Percentiles rank a stretch among this genome's conserved stretches.
phyloP scores from a whole-genome alignment of 2,888 invertebrate species.

The Polyommatus iphigenia region DNA sequence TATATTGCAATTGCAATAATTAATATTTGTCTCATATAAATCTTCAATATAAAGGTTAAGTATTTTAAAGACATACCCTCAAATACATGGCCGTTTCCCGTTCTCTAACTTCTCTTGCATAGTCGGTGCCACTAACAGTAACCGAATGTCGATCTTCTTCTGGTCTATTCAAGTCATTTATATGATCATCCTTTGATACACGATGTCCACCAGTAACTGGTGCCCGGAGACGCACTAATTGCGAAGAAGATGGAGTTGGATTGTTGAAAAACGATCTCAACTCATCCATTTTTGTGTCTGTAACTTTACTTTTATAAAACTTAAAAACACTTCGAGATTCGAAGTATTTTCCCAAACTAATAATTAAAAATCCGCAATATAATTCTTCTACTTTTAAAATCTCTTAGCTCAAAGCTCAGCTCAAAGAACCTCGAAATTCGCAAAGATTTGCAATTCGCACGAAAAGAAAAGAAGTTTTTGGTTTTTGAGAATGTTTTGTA shows the following conservation, averaged over 20 bases:
- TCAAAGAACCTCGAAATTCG: not conserved
- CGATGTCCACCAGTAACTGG: slow-evolving; percentile 63
- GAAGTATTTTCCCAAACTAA: not conserved
- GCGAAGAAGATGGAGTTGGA: slow-evolving; percentile 54
- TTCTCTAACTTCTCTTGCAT: slow-evolving; percentile 58
- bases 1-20: not conserved
- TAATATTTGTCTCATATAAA: not conserved
- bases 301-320: slow-evolving; percentile 1
- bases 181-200: slow-evolving; percentile 56
- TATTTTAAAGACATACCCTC: slow-evolving; percentile 55
- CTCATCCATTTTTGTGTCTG: slow-evolving; percentile 59
- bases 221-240: slow-evolving; percentile 57
- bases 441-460: not conserved
- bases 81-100: slow-evolving; percentile 59
- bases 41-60: slow-evolving; percentile 38
- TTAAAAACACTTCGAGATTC: not conserved
- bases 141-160: slow-evolving; percentile 62
- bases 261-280: slow-evolving; percentile 61
- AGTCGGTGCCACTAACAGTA: slow-evolving; percentile 58
- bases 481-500: not conserved
- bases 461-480: not conserved
- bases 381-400: not conserved
- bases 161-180: slow-evolving; percentile 53
- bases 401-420: not conserved
- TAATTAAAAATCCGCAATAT: not conserved